Conservation (phyloP, 1,140 invertebrate genomes). For the Rhopalosiphum padi region DNA sequence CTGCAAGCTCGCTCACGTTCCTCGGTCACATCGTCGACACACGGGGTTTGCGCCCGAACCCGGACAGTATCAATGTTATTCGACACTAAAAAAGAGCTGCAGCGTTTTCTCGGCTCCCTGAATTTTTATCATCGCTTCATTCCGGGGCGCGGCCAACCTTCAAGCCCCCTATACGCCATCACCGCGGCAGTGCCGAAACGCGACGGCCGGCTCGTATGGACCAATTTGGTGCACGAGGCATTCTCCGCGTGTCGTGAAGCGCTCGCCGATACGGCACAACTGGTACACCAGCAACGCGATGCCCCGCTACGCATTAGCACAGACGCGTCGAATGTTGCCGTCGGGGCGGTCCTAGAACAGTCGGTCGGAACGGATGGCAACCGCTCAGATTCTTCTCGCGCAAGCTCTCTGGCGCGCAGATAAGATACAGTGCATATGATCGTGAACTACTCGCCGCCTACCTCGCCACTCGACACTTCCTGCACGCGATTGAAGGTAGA, state of each 20-base stretch:
- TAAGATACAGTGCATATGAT: conserved; percentile 62
- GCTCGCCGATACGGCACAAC: conserved; percentile 59
- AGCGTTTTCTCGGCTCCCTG: too few species aligned
- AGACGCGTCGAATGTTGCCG: conserved; percentile 60
- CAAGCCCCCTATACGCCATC: conserved; percentile 13
- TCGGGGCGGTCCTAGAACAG: conserved; percentile 61
- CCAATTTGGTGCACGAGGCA: too few species aligned
- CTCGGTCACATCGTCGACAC: too few species aligned
- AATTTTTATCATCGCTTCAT: too few species aligned
- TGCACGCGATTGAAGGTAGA: too few species aligned
- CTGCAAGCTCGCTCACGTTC: too few species aligned
- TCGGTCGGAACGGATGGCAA: neutral
- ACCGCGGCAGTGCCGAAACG: too few species aligned
- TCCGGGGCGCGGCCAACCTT: conserved; percentile 39
- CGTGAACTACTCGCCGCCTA: conserved; percentile 26
- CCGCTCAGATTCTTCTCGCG: conserved; percentile 58
- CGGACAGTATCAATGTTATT: too few species aligned
- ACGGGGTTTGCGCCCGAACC: too few species aligned
- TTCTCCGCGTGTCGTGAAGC: neutral
- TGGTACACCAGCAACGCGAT: neutral
- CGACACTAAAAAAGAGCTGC: too few species aligned
- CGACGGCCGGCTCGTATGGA: too few species aligned
- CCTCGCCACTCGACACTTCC: too few species aligned
- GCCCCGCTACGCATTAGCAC: neutral
- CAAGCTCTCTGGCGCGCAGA: conserved; percentile 40